Percentiles rank a stretch among this genome's conserved stretches.
These are phyloP conservation scores for Amiota minor DNA, from an alignment of 2,888 invertebrate species.

Conservation along the genomic window DNA sequence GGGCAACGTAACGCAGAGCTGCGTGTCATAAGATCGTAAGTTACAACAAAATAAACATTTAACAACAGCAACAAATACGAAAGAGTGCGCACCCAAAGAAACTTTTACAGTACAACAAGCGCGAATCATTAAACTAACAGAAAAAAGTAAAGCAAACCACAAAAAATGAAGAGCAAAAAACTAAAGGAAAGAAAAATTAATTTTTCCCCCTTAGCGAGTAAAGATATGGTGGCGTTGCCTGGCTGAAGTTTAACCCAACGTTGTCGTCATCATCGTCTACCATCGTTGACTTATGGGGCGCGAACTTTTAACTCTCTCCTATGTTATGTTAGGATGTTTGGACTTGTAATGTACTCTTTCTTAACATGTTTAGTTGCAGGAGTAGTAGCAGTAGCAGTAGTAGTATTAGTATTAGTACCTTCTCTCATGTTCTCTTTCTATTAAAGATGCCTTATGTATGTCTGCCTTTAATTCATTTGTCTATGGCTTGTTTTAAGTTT, in stretches of 20 bases:
- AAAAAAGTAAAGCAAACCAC: background rate
- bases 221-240: background rate
- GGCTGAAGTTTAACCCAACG: too few relatives aligned
- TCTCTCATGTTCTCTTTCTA: too few relatives aligned
- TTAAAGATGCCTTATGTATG: too few relatives aligned
- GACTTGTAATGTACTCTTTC: too few relatives aligned
- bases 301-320: background rate
- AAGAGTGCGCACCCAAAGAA: background rate
- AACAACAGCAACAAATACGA: background rate
- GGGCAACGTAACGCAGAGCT: constrained; percentile 6
- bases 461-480: too few relatives aligned
- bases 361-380: too few relatives aligned
- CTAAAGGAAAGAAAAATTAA: background rate
- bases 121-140: constrained; percentile 4
- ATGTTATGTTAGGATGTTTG: background rate
- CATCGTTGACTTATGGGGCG: background rate
- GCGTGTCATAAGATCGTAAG: constrained; percentile 28
- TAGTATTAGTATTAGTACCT: too few relatives aligned
- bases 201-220: background rate
- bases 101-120: background rate
- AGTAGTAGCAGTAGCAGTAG: too few relatives aligned
- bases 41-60: constrained; percentile 9
- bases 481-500: too few relatives aligned
- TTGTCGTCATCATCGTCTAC: too few relatives aligned
- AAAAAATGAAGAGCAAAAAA: background rate